Evolutionary conservation across 1,140 invertebrate species (phyloP), one percentile per base, ranked within the genome.

Genomic region (Drosophila repleta): DNA sequence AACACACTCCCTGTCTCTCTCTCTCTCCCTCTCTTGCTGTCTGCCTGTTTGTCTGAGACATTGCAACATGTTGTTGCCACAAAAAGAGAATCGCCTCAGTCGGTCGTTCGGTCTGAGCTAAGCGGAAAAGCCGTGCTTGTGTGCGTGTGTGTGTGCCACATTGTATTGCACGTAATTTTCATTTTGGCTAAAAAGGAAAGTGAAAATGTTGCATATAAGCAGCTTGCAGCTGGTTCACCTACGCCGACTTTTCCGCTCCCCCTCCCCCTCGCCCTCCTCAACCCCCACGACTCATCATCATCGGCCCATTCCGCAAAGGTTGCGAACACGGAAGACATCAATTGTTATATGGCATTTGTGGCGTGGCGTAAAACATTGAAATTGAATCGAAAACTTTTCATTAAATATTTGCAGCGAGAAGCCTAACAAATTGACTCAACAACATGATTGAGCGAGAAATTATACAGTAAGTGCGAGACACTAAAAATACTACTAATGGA

Each of bases 391-490:
- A 52, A 29, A 49, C 52, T 64, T 56, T 46, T 46, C 10, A 45
- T 66, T 52, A 35, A 37, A 55, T 43, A 57, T 37, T 71, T 49
- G 5, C 53, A 62, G 51, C 5, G 1, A 20, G 37, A 43, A 56
- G 53, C 18, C 20, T 17, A 56, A 45, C 11, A 18, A 45, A 57
- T 7, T 56, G 41, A 37, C 10, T 24, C 4, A 15, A 10, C 68
- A 68, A 13, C 32, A 89, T 89, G 84, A 89, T 89, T 60, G 84
- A 89, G 55, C 76, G 76, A 15, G 85, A 89, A 85, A 89, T 89
- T 49, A 80, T 89, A 18, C 84, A 89, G 84, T 89, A 75, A 89
- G 85, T 84, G 32, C 20, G 18, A 63, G 66, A 46, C 37, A 11
- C 18, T 24, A 37, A 37, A 8, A n/a, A 20, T 45, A 46, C 45